phyloP scores from a whole-genome alignment of 2,113 vertebrate species.

The Rhinogobius similis region DNA sequence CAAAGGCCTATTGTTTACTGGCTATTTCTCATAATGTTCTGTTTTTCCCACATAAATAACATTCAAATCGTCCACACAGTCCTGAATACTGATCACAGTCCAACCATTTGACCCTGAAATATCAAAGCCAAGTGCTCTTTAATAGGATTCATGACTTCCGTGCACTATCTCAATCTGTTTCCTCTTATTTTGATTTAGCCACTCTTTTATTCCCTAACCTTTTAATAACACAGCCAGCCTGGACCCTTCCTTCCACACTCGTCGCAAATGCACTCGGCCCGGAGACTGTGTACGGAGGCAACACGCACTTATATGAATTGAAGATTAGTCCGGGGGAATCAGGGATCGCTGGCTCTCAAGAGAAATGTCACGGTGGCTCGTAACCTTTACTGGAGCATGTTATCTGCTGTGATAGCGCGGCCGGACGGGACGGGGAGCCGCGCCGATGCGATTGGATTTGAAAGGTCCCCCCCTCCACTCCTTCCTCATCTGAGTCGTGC shows the following conservation, averaged over 20 bases:
- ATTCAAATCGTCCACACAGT: constrained; percentile 19
- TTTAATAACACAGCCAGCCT: constrained; percentile 38
- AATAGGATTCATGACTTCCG: constrained; percentile 45
- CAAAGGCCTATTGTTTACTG: not conserved
- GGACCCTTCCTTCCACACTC: not conserved
- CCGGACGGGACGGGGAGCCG: constrained; percentile 50
- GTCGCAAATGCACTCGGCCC: not conserved
- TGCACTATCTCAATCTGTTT: constrained; percentile 43
- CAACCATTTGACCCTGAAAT: constrained; percentile 14
- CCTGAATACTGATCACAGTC: constrained; percentile 24
- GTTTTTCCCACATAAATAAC: constrained; percentile 14
- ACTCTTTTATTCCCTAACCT: constrained; percentile 40
- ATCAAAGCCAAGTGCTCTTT: constrained; percentile 29
- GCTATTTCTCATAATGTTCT: too few relatives aligned
- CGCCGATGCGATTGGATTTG: constrained; percentile 74
- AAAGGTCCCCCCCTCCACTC: constrained; percentile 73
- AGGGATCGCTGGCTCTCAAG: constrained; percentile 66
- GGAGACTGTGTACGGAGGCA: constrained; percentile 11
- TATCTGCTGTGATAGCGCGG: constrained; percentile 77
- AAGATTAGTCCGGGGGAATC: constrained; percentile 61
- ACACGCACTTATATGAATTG: constrained; percentile 41
- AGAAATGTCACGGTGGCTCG: constrained; percentile 79
- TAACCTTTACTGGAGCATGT: constrained; percentile 79
- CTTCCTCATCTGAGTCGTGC: constrained; percentile 55
- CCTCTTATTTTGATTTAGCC: constrained; percentile 43